phyloP scores from a whole-genome alignment of 2,797 vertebrate species.

The Anas bahamensis region DNA sequence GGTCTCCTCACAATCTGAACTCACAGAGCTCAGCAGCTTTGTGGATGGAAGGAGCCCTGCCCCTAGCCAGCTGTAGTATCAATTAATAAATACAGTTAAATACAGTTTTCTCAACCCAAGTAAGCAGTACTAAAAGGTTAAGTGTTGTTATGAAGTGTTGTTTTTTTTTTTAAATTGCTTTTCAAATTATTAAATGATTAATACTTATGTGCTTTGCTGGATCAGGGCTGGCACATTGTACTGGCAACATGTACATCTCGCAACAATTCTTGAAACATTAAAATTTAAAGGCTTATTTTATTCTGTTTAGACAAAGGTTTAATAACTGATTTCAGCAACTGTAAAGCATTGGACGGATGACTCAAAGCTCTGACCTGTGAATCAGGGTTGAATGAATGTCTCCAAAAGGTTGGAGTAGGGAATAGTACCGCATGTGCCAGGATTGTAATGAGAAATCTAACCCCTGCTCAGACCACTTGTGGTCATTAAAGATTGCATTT shows the following conservation, averaged over 20 bases:
- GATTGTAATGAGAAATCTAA: constrained; percentile 63
- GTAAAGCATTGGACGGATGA: background rate
- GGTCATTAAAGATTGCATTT: constrained; percentile 48
- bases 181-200: constrained; percentile 64
- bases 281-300: background rate
- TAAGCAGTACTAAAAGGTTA: constrained; percentile 51
- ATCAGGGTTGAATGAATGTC: constrained; percentile 14
- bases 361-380: constrained; percentile 41
- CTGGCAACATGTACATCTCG: background rate
- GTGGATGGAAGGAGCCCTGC: constrained; percentile 2
- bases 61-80: background rate
- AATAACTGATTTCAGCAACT: constrained; percentile 30
- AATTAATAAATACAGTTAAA: constrained; percentile 39
- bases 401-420: constrained; percentile 27
- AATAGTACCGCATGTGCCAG: constrained; percentile 30
- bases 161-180: background rate
- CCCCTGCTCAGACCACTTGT: constrained; percentile 41
- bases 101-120: background rate
- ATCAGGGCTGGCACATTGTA: constrained; percentile 10
- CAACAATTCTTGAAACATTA: background rate
- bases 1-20: background rate
- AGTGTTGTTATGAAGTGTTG: background rate
- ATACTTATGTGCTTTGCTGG: constrained; percentile 37
- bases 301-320: constrained; percentile 14
- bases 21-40: background rate